phyloP scores from a whole-genome alignment of 2,113 vertebrate genomes.

The Puma concolor region DNA sequence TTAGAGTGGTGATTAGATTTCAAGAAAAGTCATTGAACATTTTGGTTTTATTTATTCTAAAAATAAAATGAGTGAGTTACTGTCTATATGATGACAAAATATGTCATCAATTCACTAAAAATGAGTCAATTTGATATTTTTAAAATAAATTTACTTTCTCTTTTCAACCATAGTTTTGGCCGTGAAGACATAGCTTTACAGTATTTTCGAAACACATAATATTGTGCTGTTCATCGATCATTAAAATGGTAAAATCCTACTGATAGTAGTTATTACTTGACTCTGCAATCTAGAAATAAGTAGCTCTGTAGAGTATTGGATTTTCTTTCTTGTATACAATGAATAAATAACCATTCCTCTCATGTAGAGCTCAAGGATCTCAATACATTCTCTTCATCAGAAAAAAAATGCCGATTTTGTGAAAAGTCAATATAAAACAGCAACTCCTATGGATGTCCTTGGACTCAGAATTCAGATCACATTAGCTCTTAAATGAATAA shows the following conservation, averaged over 20 bases:
- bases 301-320: not conserved
- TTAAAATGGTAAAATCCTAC: slow-evolving; percentile 57
- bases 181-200: slow-evolving; percentile 21
- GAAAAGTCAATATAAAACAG: not conserved
- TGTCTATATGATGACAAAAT: slow-evolving; percentile 12
- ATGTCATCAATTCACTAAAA: slow-evolving; percentile 35
- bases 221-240: slow-evolving; percentile 21
- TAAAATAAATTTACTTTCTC: not conserved
- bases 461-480: slow-evolving; percentile 41
- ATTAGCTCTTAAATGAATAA: slow-evolving; percentile 33
- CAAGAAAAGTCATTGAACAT: not conserved
- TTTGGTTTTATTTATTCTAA: slow-evolving; percentile 46
- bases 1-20: slow-evolving; percentile 18
- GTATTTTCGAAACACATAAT: slow-evolving; percentile 49
- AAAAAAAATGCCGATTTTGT: slow-evolving; percentile 57
- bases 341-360: slow-evolving; percentile 54
- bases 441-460: slow-evolving; percentile 26
- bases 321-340: slow-evolving; percentile 4
- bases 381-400: slow-evolving; percentile 22
- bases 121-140: slow-evolving; percentile 27
- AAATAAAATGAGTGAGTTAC: slow-evolving; percentile 50
- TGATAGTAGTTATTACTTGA: slow-evolving; percentile 43
- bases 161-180: not conserved
- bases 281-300: not conserved
- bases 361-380: slow-evolving; percentile 24